phyloP scores from a whole-genome alignment of 2,888 invertebrate genomes.

The Protodeltote pygarga region DNA sequence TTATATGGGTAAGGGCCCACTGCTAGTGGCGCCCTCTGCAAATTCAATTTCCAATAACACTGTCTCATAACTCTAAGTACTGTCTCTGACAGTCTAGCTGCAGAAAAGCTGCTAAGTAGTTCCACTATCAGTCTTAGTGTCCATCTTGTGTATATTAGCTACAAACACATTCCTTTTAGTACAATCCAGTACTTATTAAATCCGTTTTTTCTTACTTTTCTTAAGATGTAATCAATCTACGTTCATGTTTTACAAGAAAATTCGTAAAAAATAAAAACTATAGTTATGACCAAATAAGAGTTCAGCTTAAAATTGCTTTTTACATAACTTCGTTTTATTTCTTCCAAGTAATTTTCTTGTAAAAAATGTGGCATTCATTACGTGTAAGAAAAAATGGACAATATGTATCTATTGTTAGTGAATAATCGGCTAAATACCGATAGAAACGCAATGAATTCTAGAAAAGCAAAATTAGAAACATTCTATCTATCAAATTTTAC shows the following conservation, averaged over 20 bases:
- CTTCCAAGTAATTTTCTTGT: no score
- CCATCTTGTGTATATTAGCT: constrained; percentile 43
- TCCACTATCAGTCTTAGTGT: constrained; percentile 61
- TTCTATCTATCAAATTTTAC: constrained; percentile 19
- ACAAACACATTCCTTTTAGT: constrained; percentile 20
- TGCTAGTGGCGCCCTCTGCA: constrained; percentile 9
- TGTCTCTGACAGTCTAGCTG: constrained; percentile 40
- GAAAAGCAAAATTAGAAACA: constrained; percentile 25
- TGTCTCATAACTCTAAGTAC: constrained; percentile 25
- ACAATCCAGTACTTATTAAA: constrained; percentile 12
- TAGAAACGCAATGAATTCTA: constrained; percentile 45
- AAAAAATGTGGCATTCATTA: no score
- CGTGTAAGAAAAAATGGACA: no score
- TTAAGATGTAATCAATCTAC: no score
- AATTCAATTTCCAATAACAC: not conserved
- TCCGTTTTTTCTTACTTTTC: no score
- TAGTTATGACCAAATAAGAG: no score
- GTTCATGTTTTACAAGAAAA: no score
- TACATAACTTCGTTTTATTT: no score
- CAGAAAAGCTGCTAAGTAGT: constrained; percentile 51
- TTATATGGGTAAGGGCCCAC: not conserved
- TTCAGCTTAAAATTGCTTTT: no score
- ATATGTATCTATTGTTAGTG: constrained; percentile 5
- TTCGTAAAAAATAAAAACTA: no score
- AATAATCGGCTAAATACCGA: constrained; percentile 28